These are phyloP conservation scores for Cydia amplana DNA, from an alignment of 1,140 invertebrate genomes.

Conservation along the genomic window DNA sequence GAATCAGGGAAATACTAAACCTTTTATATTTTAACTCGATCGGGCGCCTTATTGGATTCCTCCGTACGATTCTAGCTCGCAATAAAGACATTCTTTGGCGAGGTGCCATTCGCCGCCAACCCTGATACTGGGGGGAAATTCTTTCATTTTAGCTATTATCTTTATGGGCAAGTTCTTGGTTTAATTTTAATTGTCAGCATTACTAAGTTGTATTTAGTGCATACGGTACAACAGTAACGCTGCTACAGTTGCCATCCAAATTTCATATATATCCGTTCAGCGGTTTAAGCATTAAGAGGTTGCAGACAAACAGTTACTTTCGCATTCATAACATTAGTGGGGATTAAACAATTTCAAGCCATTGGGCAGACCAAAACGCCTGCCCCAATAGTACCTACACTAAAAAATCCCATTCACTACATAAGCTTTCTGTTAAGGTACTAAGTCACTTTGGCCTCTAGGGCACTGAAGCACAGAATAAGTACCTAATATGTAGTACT, in stretches of 20 bases:
- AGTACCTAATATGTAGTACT: too few species aligned
- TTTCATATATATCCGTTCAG: too few species aligned
- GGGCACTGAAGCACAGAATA: too few species aligned
- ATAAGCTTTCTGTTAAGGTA: neutral
- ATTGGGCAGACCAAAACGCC: too few species aligned
- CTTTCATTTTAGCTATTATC: slow-evolving; percentile 18
- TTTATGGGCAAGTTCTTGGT: neutral
- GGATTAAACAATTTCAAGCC: too few species aligned
- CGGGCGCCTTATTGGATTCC: slow-evolving; percentile 34
- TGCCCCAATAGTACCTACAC: neutral
- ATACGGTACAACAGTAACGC: too few species aligned
- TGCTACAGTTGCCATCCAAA: too few species aligned
- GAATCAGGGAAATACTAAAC: slow-evolving; percentile 2
- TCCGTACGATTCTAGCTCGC: slow-evolving; percentile 8
- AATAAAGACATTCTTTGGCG: slow-evolving; percentile 36
- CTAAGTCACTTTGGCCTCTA: neutral
- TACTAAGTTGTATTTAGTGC: neutral
- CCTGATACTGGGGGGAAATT: slow-evolving; percentile 7
- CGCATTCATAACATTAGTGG: too few species aligned
- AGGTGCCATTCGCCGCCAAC: slow-evolving; percentile 24
- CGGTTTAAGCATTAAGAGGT: too few species aligned
- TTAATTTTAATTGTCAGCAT: slow-evolving; percentile 12
- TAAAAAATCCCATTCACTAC: neutral
- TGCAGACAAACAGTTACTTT: too few species aligned
- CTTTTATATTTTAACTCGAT: slow-evolving; percentile 30